Conservation (phyloP, 2,113 vertebrate species). For the Stercorarius parasiticus region DNA sequence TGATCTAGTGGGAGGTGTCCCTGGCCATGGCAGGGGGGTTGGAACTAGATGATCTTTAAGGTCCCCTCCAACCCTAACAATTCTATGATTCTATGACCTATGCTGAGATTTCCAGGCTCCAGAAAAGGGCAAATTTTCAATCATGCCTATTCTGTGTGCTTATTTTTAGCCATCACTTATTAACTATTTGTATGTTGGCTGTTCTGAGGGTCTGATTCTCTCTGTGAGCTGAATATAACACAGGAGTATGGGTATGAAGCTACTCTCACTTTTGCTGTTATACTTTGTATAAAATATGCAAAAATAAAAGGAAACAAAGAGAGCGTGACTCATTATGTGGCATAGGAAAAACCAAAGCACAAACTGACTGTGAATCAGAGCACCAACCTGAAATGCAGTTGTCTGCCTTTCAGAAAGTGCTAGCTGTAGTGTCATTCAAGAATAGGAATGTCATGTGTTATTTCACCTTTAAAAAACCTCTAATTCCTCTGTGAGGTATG, state of each 20-base stretch:
- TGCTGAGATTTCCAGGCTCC: background rate
- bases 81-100: background rate
- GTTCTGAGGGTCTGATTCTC: background rate
- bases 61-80: too few relatives aligned
- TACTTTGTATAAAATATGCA: background rate
- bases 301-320: background rate
- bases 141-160: background rate
- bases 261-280: background rate
- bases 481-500: constrained; percentile 1
- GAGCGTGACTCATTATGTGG: background rate
- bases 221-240: background rate
- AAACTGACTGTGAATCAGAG: background rate
- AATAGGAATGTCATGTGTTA: background rate
- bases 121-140: background rate
- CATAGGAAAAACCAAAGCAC: background rate
- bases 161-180: background rate
- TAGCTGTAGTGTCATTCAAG: background rate
- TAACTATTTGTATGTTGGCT: background rate
- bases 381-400: background rate
- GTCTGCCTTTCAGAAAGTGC: background rate
- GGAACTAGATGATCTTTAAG: too few relatives aligned
- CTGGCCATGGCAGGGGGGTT: too few relatives aligned
- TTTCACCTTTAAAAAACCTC: constrained; percentile 10
- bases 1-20: too few relatives aligned
- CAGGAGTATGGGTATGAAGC: background rate